Evolutionary conservation across 2,113 vertebrate species (phyloP).

Genomic region (Pterocles gutturalis): DNA sequence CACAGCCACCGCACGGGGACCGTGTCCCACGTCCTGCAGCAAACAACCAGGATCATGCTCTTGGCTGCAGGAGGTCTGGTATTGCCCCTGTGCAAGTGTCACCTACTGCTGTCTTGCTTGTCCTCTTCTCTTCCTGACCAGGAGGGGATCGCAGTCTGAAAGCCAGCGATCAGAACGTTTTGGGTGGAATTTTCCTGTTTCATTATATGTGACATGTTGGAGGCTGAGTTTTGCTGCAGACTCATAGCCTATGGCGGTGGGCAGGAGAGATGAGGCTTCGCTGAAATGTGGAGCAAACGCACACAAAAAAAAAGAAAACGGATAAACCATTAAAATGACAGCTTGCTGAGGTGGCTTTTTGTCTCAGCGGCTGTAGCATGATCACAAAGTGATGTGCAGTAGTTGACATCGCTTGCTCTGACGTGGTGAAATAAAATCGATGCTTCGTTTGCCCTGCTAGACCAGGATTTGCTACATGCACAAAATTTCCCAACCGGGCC

Average conservation of each 20-base stretch:
- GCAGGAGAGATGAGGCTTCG: slow-evolving; percentile 28
- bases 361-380: not conserved
- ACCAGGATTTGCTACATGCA: slow-evolving; percentile 4
- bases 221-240: slow-evolving; percentile 51
- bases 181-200: slow-evolving; percentile 37
- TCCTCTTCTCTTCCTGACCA: not conserved
- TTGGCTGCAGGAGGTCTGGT: not conserved
- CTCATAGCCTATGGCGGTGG: slow-evolving; percentile 54
- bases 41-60: not conserved
- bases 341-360: slow-evolving; percentile 68
- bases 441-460: not conserved
- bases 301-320: not conserved
- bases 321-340: slow-evolving; percentile 53
- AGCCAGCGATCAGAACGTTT: not conserved
- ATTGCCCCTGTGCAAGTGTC: not conserved
- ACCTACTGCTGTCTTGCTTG: not conserved
- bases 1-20: fast-evolving
- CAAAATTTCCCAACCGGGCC: not conserved
- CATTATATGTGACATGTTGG: slow-evolving; percentile 22
- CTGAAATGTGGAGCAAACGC: slow-evolving; percentile 55
- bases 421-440: not conserved
- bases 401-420: not conserved
- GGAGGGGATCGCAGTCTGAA: not conserved
- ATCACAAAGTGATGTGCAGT: not conserved
- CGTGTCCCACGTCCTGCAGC: fast-evolving